A percentile compares a stretch with the other conserved stretches of the same genome.
phyloP scores from a whole-genome alignment of 2,888 invertebrate genomes.

The Spodoptera littoralis region DNA sequence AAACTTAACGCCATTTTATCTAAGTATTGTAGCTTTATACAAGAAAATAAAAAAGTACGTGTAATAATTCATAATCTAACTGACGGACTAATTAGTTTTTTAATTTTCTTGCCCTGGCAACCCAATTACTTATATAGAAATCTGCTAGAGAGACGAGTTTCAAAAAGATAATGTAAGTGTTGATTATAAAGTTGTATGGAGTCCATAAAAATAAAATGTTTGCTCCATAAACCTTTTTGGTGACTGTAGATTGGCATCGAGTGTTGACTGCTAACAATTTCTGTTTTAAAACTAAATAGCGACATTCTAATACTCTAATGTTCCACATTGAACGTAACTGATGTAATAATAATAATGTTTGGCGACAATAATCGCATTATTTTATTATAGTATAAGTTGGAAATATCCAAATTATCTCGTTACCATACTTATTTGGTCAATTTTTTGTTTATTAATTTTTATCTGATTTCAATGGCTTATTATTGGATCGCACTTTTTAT shows the following conservation, averaged over 20 bases:
- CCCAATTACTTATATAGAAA: too few species aligned
- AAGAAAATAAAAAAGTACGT: too few species aligned
- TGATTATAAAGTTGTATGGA: too few species aligned
- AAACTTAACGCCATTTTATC: too few species aligned
- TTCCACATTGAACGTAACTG: constrained; percentile 44
- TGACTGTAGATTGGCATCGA: background rate
- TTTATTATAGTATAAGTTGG: constrained; percentile 55
- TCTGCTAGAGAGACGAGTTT: too few species aligned
- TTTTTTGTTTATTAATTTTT: constrained; percentile 24
- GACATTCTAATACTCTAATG: constrained; percentile 48
- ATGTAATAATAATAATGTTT: constrained; percentile 50
- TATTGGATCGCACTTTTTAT: constrained; percentile 9
- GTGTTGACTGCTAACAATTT: constrained; percentile 29
- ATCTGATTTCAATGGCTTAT: constrained; percentile 42
- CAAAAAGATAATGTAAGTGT: too few species aligned
- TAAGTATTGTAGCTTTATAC: too few species aligned
- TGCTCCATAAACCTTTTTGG: too few species aligned
- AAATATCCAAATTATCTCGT: constrained; percentile 62
- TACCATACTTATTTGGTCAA: constrained; percentile 60
- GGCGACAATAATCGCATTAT: constrained; percentile 64
- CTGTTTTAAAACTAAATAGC: constrained; percentile 21
- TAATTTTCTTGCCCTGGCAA: too few species aligned
- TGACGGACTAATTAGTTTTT: too few species aligned
- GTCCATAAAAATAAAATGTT: too few species aligned
- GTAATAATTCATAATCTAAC: too few species aligned